These are phyloP conservation scores for Andrena flavipes DNA, from an alignment of 2,888 invertebrate species.

Conservation along the genomic window DNA sequence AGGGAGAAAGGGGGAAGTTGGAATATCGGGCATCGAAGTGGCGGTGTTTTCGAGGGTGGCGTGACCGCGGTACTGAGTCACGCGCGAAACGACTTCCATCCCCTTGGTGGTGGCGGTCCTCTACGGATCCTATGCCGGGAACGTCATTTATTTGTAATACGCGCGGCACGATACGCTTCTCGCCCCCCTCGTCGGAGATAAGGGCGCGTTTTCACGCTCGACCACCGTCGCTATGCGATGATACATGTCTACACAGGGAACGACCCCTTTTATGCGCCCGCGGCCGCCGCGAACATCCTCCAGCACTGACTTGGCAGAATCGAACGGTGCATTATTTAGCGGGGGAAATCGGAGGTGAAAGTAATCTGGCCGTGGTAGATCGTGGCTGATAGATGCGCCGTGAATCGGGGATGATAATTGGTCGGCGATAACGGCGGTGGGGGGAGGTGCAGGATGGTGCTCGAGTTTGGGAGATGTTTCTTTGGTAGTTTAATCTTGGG, in stretches of 20 bases:
- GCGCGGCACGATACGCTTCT: constrained; percentile 32
- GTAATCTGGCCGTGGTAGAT: constrained; percentile 53
- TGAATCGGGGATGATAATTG: constrained; percentile 44
- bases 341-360: constrained; percentile 35
- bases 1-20: neutral
- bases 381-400: constrained; percentile 34
- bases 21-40: constrained; percentile 68
- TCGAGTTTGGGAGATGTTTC: neutral
- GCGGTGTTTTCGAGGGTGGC: constrained; percentile 62
- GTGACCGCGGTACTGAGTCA: constrained; percentile 66
- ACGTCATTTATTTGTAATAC: constrained; percentile 72
- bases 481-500: too few species aligned
- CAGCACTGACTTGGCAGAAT: constrained; percentile 41
- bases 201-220: constrained; percentile 65
- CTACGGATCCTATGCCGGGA: constrained; percentile 46
- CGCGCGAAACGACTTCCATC: constrained; percentile 57
- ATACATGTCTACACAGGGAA: constrained; percentile 44
- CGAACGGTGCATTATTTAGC: constrained; percentile 71
- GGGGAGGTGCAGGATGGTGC: neutral
- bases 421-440: neutral
- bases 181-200: constrained; percentile 44
- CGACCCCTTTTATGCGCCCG: constrained; percentile 4
- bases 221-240: constrained; percentile 49
- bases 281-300: neutral
- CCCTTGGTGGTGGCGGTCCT: constrained; percentile 28